Conservation (phyloP, 37 sponge, comb jelly and placozoan genomes). For the Oopsacas minuta region DNA sequence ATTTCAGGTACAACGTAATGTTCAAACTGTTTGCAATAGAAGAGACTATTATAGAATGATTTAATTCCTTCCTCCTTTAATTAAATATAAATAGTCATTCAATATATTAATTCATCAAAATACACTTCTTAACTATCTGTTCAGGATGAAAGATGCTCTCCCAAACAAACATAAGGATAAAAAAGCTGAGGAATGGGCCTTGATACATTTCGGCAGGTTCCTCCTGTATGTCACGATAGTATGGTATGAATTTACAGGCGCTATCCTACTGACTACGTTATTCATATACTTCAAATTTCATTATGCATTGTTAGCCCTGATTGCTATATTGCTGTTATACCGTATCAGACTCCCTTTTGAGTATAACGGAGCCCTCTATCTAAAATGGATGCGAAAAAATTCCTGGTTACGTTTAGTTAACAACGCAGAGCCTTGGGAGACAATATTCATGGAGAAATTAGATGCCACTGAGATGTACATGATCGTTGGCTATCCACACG, state of each 20-base stretch:
- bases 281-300: neutral
- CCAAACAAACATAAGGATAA: too few species aligned
- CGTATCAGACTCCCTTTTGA: neutral
- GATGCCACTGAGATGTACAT: neutral
- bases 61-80: too few species aligned
- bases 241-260: neutral
- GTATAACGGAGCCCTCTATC: neutral
- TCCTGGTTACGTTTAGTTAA: neutral
- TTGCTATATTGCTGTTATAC: neutral
- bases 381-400: constrained; percentile 4
- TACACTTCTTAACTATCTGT: too few species aligned
- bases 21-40: too few species aligned
- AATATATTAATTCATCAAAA: too few species aligned
- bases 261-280: neutral
- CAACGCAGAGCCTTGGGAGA: neutral
- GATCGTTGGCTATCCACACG: constrained; percentile 1
- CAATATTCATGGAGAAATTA: neutral
- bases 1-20: too few species aligned
- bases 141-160: too few species aligned
- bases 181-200: too few species aligned
- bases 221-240: neutral
- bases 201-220: neutral
- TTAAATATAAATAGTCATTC: too few species aligned
- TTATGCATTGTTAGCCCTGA: neutral
- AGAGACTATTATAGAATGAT: too few species aligned